These are phyloP conservation scores for Momotus momota DNA, from an alignment of 2,797 vertebrate species.

Conservation along the genomic window DNA sequence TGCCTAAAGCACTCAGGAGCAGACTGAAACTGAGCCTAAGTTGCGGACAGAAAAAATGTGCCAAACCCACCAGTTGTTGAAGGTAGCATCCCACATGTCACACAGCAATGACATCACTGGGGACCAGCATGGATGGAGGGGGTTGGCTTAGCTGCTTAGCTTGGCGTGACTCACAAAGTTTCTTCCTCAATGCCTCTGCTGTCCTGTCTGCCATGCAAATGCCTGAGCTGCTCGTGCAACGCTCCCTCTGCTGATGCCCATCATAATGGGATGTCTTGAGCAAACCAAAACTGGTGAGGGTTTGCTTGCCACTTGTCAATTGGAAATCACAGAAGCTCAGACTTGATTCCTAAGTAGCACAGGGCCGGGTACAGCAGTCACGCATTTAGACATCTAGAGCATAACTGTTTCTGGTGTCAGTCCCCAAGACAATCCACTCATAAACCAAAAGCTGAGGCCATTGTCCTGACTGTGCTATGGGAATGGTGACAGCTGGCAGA, in stretches of 20 bases:
- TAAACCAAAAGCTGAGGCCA: not conserved
- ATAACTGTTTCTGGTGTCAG: not conserved
- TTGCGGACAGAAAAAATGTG: not conserved
- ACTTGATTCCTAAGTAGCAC: not conserved
- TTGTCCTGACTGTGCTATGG: not conserved
- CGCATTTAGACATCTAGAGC: not conserved
- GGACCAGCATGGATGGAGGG: not conserved
- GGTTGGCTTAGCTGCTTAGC: not conserved
- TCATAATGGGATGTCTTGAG: not conserved
- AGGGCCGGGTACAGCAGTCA: not conserved
- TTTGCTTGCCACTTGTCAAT: not conserved
- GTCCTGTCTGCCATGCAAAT: not conserved
- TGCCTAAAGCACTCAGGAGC: not conserved
- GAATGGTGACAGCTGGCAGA: not conserved
- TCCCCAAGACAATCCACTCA: not conserved
- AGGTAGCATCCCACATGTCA: not conserved
- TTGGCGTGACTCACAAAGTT: not conserved
- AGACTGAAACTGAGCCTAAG: not conserved
- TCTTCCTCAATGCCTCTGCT: not conserved
- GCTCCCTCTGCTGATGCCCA: accelerated
- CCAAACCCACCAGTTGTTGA: not conserved
- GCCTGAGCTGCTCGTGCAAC: not conserved
- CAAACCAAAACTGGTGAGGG: not conserved
- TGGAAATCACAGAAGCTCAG: not conserved
- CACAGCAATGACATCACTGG: not conserved